Percentiles rank a stretch among this genome's conserved stretches.
Conservation (phyloP, 2,888 invertebrate genomes). For the Aspidiotus destructor region DNA sequence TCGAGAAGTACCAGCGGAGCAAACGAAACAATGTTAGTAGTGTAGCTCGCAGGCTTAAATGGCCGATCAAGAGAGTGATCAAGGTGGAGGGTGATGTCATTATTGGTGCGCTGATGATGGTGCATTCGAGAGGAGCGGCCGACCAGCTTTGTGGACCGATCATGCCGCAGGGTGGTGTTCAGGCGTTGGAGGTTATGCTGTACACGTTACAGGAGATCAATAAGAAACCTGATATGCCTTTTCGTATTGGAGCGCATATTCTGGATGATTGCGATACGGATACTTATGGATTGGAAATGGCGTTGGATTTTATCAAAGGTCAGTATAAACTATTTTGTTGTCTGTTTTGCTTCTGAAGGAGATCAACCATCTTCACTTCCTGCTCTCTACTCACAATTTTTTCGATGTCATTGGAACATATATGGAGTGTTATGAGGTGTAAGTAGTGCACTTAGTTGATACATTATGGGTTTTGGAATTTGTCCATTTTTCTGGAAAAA, state of each 20-base stretch:
- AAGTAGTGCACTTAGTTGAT: too few species aligned
- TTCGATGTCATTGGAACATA: too few species aligned
- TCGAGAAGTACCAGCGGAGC: background rate
- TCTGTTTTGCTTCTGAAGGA: too few species aligned
- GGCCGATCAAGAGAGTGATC: constrained; percentile 80
- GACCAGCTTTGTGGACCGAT: constrained; percentile 76
- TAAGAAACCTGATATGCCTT: constrained; percentile 52
- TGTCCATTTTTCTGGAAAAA: too few species aligned
- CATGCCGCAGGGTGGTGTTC: constrained; percentile 86
- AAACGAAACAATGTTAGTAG: background rate
- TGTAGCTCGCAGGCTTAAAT: constrained; percentile 40
- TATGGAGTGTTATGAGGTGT: too few species aligned
- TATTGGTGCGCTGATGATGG: constrained; percentile 89
- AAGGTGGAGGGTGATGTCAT: constrained; percentile 79
- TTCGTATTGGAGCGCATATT: constrained; percentile 75
- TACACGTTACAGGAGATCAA: constrained; percentile 78
- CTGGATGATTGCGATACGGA: constrained; percentile 93
- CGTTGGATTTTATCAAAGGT: constrained; percentile 95
- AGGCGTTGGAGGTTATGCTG: constrained; percentile 84
- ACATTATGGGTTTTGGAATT: too few species aligned
- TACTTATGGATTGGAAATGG: constrained; percentile 90
- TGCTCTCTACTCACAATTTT: too few species aligned
- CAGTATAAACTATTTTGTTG: constrained; percentile 41
- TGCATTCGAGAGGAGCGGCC: constrained; percentile 80
- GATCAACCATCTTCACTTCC: too few species aligned